Conservation (phyloP, 2,797 vertebrate genomes). For the Clarias laeviceps region DNA sequence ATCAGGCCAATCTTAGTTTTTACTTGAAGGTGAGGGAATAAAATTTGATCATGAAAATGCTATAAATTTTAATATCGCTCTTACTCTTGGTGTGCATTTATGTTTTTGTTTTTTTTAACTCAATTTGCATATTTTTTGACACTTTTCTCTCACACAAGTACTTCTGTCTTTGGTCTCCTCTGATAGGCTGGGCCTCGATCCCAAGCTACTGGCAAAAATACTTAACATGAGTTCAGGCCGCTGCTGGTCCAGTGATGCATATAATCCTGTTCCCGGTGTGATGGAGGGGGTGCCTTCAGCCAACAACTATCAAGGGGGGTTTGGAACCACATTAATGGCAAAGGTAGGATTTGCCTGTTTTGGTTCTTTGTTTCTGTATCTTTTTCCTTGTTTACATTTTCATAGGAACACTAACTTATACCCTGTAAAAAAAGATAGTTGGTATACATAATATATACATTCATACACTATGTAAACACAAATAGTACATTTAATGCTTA, state of each 20-base stretch:
- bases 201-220: constrained; percentile 94
- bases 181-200: constrained; percentile 95
- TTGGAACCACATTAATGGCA: constrained; percentile 93
- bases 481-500: background rate
- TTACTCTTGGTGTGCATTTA: background rate
- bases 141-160: constrained; percentile 51
- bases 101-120: background rate
- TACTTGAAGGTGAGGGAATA: background rate
- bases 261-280: constrained; percentile 98
- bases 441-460: background rate
- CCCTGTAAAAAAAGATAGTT: background rate
- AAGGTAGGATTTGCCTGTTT: constrained; percentile 78
- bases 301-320: constrained; percentile 98
- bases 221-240: constrained; percentile 98
- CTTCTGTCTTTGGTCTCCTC: constrained; percentile 60
- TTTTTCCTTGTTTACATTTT: background rate
- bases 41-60: background rate
- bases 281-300: constrained; percentile 97
- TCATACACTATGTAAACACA: background rate
- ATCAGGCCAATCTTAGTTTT: background rate
- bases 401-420: background rate
- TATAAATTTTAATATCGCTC: too few relatives aligned
- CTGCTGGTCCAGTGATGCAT: constrained; percentile 97
- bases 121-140: constrained; percentile 47
- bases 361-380: too few relatives aligned